phyloP scores from a whole-genome alignment of 2,797 vertebrate genomes.

The Sebastes glaucus region DNA sequence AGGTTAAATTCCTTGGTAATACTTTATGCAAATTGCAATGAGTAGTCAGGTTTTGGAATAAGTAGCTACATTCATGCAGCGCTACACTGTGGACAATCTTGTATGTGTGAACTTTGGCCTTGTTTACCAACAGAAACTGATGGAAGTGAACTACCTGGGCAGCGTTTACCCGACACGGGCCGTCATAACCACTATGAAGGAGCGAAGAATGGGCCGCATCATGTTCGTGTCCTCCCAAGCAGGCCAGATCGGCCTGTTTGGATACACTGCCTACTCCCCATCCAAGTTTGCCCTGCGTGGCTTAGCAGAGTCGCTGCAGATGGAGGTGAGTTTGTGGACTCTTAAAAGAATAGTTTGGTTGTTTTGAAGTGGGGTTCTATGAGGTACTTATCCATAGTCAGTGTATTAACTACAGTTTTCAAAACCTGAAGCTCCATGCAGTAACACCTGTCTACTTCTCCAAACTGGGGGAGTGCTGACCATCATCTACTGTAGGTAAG shows the following conservation, averaged over 20 bases:
- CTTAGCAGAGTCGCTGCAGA: constrained; percentile 95
- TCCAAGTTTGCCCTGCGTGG: constrained; percentile 97
- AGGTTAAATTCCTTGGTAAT: background rate
- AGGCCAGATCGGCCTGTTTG: constrained; percentile 93
- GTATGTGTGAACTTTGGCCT: background rate
- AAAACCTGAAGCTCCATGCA: too few species aligned
- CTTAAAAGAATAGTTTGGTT: background rate
- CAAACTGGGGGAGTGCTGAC: too few species aligned
- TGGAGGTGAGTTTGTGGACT: constrained; percentile 87
- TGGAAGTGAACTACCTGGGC: constrained; percentile 98
- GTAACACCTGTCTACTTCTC: too few species aligned
- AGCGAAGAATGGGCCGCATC: constrained; percentile 94
- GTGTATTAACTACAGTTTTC: too few species aligned
- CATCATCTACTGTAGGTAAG: too few species aligned
- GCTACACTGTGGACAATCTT: background rate
- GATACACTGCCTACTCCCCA: constrained; percentile 94
- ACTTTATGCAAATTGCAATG: background rate
- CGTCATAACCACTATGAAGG: constrained; percentile 97
- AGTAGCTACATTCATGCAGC: background rate
- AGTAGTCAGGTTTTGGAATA: background rate
- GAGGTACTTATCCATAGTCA: too few species aligned
- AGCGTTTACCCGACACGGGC: constrained; percentile 95
- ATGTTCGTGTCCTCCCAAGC: constrained; percentile 98
- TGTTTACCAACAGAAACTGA: constrained; percentile 84
- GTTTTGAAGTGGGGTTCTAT: too few species aligned